phyloP scores from a whole-genome alignment of 2,113 vertebrate genomes.

The Raja brachyura region DNA sequence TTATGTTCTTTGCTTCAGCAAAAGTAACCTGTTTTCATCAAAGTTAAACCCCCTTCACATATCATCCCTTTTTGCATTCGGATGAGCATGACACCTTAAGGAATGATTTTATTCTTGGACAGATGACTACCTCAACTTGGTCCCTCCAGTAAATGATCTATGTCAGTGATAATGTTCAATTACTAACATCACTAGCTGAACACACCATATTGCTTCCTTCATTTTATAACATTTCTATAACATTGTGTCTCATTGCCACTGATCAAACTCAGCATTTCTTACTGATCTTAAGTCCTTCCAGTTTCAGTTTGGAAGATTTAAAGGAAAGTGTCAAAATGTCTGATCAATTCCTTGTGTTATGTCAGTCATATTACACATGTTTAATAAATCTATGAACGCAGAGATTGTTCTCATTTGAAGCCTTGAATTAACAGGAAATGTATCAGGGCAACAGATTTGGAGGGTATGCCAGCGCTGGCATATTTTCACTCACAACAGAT shows the following conservation, averaged over 20 bases:
- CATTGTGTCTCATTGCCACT: background rate
- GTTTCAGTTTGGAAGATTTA: background rate
- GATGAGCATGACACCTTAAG: background rate
- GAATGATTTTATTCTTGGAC: background rate
- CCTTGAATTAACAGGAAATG: background rate
- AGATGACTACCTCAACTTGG: background rate
- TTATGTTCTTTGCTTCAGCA: background rate
- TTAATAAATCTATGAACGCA: background rate
- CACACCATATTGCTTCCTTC: background rate
- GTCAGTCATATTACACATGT: background rate
- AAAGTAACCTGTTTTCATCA: background rate
- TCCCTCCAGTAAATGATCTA: background rate
- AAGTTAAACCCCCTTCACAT: background rate
- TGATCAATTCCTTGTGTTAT: background rate
- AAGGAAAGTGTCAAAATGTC: background rate
- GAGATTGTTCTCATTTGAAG: background rate
- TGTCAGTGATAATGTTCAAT: background rate
- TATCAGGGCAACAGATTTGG: background rate
- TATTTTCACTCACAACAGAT: background rate
- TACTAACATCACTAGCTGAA: background rate
- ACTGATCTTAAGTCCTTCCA: background rate
- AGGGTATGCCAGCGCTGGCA: background rate
- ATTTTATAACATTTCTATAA: background rate
- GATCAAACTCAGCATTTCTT: background rate
- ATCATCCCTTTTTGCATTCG: background rate